Evolutionary conservation across 2,888 invertebrate genomes (phyloP), one percentile per base, ranked within the genome.

Genomic region (Cheilosia pagana): DNA sequence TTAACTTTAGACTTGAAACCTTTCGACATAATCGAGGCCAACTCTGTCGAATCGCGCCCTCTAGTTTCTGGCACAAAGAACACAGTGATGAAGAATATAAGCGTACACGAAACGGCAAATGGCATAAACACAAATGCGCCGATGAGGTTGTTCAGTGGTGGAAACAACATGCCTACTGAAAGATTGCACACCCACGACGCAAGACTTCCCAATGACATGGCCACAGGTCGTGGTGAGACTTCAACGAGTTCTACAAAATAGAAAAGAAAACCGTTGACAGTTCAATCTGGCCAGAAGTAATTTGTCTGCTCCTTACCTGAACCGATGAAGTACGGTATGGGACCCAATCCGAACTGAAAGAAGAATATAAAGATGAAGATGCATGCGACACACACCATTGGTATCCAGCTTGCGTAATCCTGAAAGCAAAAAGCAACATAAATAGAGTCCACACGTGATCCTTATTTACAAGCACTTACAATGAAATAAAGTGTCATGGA

Each of bases 161-260:
- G 95, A 91, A 97, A 96, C 28, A 94, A 93, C 93, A 97, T 94
- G 28, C 95, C 97, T 60, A 98, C 95, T 0, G 96, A 88, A 90
- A 98, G 96, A 92, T 98, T 98, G 23, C 96, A 96, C 4, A 94
- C 93, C 98, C 98, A 98, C 91, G 97, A 97, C 83, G 94, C 94
- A 87, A 96, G 94, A 75, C 96, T 96, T 43, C 97, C 97, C 90
- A 97, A 92, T 41, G 97, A 95, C 96, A 97, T 97, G 63, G 96
- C 96, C 21, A 95, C 94, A 0, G 96, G 95, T 28, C 97, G 94
- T 0, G 97, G 96, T 0, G 95, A 95, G 79, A 96, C 95, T 88
- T 96, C 96, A 88, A 97, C 96, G 67, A 97, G 90, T 92, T 97
- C 97, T 92, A 92, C 4, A 88, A 59, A 35, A 82, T 8, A 0